These are phyloP conservation scores for Rhizomys pruinosus DNA, from an alignment of 2,113 vertebrate genomes.

Conservation along the genomic window DNA sequence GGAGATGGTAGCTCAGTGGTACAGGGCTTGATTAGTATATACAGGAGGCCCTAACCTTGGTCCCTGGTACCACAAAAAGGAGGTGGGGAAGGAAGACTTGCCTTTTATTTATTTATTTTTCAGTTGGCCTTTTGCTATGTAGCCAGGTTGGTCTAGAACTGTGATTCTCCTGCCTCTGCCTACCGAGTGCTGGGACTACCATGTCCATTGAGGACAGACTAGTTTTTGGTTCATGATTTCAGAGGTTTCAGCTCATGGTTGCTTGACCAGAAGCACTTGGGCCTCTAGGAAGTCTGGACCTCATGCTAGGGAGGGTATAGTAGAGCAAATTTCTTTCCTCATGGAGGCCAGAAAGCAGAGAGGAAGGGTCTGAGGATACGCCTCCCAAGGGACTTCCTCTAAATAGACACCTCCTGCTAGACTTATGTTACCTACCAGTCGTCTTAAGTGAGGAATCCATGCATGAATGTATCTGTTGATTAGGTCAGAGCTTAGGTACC, in stretches of 20 bases:
- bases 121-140: background rate
- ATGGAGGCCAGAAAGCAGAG: background rate
- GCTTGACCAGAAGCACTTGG: background rate
- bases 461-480: background rate
- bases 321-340: background rate
- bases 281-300: background rate
- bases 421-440: background rate
- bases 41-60: background rate
- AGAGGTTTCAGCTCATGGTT: background rate
- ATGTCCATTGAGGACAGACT: background rate
- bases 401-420: background rate
- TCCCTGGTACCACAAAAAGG: background rate
- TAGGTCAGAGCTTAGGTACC: background rate
- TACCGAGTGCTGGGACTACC: background rate
- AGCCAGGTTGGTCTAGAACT: background rate
- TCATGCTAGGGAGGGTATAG: background rate
- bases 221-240: background rate
- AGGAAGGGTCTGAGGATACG: background rate
- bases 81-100: background rate
- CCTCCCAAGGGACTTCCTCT: background rate
- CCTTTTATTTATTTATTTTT: background rate
- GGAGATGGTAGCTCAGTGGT: background rate
- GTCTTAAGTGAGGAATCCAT: background rate
- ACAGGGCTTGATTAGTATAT: background rate
- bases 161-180: background rate